Conservation (phyloP, 2,888 invertebrate species). For the Caenorhabditis sp. region DNA sequence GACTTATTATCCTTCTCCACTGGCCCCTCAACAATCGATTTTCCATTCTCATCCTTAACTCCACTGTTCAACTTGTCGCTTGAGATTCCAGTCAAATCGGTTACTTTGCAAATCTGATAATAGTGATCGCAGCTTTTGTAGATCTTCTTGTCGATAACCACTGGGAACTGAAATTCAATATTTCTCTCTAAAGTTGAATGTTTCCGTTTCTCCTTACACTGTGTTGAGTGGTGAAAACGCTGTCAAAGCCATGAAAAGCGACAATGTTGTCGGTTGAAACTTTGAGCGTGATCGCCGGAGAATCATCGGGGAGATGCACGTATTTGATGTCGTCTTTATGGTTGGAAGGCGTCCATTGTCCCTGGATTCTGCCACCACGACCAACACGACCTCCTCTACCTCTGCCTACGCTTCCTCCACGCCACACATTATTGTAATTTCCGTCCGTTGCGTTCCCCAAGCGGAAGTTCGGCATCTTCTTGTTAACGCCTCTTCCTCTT, state of each 20-base stretch:
- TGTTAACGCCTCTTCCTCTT: conserved; percentile 24
- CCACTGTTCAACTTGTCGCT: conserved; percentile 55
- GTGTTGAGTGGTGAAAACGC: conserved; percentile 73
- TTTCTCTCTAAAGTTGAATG: background rate
- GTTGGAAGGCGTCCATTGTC: conserved; percentile 46
- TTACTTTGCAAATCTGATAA: conserved; percentile 72
- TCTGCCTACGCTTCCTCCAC: conserved; percentile 11
- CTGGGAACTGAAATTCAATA: conserved; percentile 63
- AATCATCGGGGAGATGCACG: conserved; percentile 36
- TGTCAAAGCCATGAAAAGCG: conserved; percentile 71
- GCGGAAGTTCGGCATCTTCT: conserved; percentile 45
- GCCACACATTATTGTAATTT: background rate
- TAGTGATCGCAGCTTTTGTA: conserved; percentile 74
- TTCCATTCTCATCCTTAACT: conserved; percentile 65
- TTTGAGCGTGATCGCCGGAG: conserved; percentile 46
- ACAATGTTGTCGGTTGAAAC: conserved; percentile 66
- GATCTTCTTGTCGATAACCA: conserved; percentile 68
- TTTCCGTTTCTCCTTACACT: conserved; percentile 42
- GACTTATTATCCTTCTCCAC: conserved; percentile 18
- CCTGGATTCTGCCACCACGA: conserved; percentile 19
- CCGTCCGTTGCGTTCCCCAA: conserved; percentile 3
- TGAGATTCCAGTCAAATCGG: conserved; percentile 58
- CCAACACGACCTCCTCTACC: conserved; percentile 31
- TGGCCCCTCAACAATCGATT: conserved; percentile 15
- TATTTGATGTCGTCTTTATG: conserved; percentile 55